Evolutionary conservation across 2,797 vertebrate genomes (phyloP).

Genomic region (Gymnodraco acuticeps): DNA sequence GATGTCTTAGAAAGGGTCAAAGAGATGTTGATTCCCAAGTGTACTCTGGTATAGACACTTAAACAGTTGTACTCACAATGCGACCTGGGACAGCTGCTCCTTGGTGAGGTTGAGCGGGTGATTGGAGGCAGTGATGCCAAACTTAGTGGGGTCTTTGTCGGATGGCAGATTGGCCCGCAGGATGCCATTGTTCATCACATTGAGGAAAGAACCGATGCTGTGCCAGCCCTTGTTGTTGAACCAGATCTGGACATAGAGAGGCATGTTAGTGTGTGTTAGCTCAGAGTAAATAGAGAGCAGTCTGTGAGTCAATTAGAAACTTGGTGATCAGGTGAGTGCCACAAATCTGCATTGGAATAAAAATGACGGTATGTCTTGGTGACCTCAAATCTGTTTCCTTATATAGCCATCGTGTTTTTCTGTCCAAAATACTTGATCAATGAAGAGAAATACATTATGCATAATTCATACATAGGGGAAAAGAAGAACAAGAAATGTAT

Average conservation of each 20-base stretch:
- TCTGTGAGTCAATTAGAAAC: not conserved
- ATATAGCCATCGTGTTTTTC: too few relatives aligned
- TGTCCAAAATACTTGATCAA: not conserved
- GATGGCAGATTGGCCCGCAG: conserved; percentile 90
- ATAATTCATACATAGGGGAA: not conserved
- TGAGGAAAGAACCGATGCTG: conserved; percentile 93
- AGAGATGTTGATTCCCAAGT: not conserved
- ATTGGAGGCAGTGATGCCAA: conserved; percentile 93
- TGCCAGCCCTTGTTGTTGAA: conserved; percentile 99
- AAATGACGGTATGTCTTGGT: not conserved
- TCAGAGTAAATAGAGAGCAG: conserved; percentile 4
- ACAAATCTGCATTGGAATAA: not conserved
- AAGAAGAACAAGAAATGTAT: not conserved
- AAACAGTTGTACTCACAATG: conserved; percentile 87
- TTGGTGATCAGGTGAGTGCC: not conserved
- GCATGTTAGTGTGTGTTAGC: not conserved
- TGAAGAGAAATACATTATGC: not conserved
- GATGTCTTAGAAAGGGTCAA: rapidly evolving
- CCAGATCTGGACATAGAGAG: conserved; percentile 89
- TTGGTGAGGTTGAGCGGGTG: conserved; percentile 98
- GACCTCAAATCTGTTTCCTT: too few relatives aligned
- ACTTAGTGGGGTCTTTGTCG: conserved; percentile 87
- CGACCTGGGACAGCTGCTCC: conserved; percentile 97
- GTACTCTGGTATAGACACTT: rapidly evolving
- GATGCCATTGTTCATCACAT: conserved; percentile 97